phyloP scores from a whole-genome alignment of 2,113 vertebrate genomes.

The Stegostoma tigrinum region DNA sequence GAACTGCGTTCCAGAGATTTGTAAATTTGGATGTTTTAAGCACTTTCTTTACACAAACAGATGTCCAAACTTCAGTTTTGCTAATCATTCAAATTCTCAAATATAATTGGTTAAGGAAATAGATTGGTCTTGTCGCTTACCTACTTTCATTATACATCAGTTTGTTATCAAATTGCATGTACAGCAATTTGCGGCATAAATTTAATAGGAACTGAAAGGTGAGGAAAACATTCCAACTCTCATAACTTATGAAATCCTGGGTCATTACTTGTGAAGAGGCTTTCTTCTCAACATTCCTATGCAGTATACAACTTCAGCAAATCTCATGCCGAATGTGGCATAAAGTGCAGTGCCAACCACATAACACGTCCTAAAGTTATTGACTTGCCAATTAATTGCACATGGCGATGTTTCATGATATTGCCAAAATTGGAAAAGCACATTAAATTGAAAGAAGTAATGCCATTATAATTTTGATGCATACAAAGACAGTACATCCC shows the following conservation, averaged over 20 bases:
- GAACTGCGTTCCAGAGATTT: neutral
- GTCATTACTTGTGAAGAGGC: neutral
- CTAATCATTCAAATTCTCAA: neutral
- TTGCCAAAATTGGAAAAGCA: neutral
- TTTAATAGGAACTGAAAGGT: neutral
- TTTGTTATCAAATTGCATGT: neutral
- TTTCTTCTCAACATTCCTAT: neutral
- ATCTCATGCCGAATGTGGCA: neutral
- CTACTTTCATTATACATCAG: neutral
- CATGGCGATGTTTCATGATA: neutral
- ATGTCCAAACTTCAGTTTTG: neutral
- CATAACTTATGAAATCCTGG: neutral
- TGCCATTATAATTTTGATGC: neutral
- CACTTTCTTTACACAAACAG: neutral
- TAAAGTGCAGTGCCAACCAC: neutral
- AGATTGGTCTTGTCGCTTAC: neutral
- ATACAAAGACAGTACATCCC: neutral
- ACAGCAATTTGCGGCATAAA: neutral
- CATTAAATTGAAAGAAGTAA: neutral
- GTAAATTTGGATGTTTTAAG: neutral
- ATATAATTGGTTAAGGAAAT: neutral
- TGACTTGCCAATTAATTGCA: neutral
- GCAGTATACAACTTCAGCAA: neutral
- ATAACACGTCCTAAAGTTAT: neutral
- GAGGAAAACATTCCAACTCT: neutral